Percentiles rank a stretch among this genome's conserved stretches.
These are phyloP conservation scores for Urocyon cinereoargenteus DNA, from an alignment of 2,797 vertebrate genomes.

Conservation along the genomic window DNA sequence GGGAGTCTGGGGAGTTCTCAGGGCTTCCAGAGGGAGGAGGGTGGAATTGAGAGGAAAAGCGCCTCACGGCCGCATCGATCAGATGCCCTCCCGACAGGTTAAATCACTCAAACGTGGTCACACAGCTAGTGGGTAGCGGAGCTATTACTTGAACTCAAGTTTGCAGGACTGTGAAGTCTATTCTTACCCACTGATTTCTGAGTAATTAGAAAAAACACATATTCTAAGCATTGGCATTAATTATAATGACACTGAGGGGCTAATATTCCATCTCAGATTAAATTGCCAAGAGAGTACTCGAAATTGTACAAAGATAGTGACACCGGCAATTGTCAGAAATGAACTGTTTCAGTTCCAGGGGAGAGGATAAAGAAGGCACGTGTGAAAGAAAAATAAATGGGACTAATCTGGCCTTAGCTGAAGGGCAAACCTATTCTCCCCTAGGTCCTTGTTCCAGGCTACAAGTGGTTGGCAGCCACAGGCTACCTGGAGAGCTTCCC, in stretches of 20 bases:
- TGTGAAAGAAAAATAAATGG: neutral
- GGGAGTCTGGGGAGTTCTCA: slow-evolving; percentile 5
- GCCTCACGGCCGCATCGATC: neutral
- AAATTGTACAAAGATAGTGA: neutral
- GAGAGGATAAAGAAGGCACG: neutral
- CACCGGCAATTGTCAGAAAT: neutral
- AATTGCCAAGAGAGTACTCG: neutral
- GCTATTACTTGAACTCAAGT: neutral
- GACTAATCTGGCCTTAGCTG: neutral
- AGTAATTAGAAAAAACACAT: neutral
- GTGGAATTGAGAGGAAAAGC: neutral
- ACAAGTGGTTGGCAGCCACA: neutral
- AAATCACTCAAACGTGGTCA: neutral
- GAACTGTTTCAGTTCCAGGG: neutral
- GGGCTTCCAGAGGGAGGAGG: neutral
- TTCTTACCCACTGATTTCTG: slow-evolving; percentile 23
- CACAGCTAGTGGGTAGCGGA: neutral
- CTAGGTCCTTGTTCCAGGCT: neutral
- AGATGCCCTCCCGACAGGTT: neutral
- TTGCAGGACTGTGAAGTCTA: neutral
- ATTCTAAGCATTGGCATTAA: slow-evolving; percentile 18
- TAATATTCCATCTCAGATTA: slow-evolving; percentile 6
- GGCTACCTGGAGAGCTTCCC: neutral
- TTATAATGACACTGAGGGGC: neutral
- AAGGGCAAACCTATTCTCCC: neutral